Conservation (phyloP, 2,797 vertebrate species). For the Morus bassanus region DNA sequence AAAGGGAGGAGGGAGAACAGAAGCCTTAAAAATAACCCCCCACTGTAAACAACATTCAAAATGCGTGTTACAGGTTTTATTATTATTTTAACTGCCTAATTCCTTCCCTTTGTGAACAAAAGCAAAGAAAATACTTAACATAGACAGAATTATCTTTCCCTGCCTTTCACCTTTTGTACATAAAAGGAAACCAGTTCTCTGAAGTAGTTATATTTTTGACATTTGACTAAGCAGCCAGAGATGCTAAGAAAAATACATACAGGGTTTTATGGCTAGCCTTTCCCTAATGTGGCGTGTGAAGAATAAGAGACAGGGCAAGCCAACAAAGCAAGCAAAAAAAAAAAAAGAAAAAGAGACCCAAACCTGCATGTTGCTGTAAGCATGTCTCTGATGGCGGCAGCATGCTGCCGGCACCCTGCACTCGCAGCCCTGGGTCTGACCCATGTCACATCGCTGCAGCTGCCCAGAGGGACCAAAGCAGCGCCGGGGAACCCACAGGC, state of each 20-base stretch:
- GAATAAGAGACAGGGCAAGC: neutral
- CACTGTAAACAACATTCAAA: neutral
- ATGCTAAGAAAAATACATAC: neutral
- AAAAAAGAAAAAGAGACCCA: neutral
- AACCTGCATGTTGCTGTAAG: neutral
- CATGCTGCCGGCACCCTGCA: neutral
- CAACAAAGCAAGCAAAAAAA: neutral
- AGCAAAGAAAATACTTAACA: neutral
- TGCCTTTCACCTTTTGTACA: neutral
- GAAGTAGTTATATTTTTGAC: slow-evolving; percentile 3
- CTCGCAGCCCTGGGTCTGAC: neutral
- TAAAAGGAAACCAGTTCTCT: slow-evolving; percentile 3
- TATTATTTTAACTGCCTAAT: neutral
- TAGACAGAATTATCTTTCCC: slow-evolving; percentile 4
- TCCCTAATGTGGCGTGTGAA: neutral
- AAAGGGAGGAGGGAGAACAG: neutral
- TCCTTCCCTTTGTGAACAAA: neutral
- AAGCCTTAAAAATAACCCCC: slow-evolving; percentile 1
- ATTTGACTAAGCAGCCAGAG: slow-evolving; percentile 21
- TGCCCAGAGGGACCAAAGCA: neutral
- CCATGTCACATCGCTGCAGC: neutral
- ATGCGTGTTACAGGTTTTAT: neutral
- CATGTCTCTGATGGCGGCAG: neutral
- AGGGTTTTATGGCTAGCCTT: neutral
- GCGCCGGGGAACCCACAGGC: accelerated